Conservation (phyloP, 2,888 invertebrate genomes). For the Rhamnusium bicolor region DNA sequence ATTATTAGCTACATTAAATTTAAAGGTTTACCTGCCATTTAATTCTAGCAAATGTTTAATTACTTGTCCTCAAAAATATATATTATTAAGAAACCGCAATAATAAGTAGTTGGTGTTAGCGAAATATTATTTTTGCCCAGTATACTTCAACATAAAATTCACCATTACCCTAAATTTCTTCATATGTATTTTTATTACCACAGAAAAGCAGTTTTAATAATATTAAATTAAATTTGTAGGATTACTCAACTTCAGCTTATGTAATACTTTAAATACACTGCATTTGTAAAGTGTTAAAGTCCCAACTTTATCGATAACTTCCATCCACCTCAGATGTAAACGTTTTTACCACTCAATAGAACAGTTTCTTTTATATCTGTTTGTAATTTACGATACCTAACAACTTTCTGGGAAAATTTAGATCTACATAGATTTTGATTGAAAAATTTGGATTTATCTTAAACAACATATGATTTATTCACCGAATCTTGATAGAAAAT, state of each 20-base stretch:
- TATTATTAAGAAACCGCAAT: background rate
- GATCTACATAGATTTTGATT: too few relatives aligned
- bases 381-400: too few relatives aligned
- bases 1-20: background rate
- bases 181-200: background rate
- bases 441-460: too few relatives aligned
- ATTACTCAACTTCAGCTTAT: background rate
- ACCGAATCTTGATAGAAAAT: too few relatives aligned
- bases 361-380: too few relatives aligned
- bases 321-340: too few relatives aligned
- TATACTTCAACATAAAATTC: background rate
- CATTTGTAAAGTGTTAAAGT: too few relatives aligned
- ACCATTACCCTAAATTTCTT: background rate
- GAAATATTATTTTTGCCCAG: background rate
- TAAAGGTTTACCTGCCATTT: background rate
- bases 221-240: background rate
- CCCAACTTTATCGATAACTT: too few relatives aligned
- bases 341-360: too few relatives aligned
- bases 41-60: background rate
- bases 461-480: too few relatives aligned
- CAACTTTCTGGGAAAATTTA: too few relatives aligned
- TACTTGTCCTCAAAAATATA: background rate
- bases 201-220: background rate
- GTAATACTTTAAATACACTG: background rate
- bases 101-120: background rate